Evolutionary conservation across 2,113 vertebrate genomes (phyloP).

Genomic region (Halichoerus grypus): DNA sequence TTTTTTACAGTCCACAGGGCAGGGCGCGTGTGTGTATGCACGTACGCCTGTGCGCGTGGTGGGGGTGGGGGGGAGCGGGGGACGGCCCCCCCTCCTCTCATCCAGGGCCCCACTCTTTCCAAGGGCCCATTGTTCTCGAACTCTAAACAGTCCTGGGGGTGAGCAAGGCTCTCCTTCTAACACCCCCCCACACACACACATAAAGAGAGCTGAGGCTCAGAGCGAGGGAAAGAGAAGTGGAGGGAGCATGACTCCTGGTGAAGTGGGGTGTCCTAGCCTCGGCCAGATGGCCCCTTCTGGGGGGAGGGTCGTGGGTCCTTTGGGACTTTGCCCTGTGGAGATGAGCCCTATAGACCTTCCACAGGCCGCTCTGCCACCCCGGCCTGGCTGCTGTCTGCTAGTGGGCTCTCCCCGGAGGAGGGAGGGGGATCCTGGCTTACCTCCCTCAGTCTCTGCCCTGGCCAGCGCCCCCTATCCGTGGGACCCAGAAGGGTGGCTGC

Average conservation of each 20-base stretch:
- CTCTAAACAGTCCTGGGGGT: background rate
- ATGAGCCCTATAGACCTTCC: background rate
- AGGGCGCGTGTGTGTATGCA: background rate
- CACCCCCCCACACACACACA: background rate
- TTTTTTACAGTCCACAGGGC: background rate
- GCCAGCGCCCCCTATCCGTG: background rate
- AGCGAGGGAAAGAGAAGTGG: background rate
- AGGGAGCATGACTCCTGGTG: background rate
- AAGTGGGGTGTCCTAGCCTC: background rate
- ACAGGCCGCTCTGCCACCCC: background rate
- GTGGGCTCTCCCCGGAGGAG: background rate
- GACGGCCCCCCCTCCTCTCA: background rate
- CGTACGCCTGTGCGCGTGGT: rapidly evolving
- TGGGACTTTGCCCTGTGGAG: background rate
- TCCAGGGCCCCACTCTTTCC: background rate
- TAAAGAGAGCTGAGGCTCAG: background rate
- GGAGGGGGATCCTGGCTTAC: background rate
- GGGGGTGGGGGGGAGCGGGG: background rate
- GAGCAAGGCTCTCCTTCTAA: background rate
- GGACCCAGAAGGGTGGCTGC: background rate
- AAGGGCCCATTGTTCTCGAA: background rate
- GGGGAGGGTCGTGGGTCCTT: background rate
- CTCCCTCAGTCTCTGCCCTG: background rate
- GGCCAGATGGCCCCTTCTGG: background rate
- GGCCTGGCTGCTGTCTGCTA: background rate